A percentile compares a stretch with the other conserved stretches of the same genome.
phyloP scores from a whole-genome alignment of 2,888 invertebrate genomes.

The Scaptodrosophila latifasciaeformis region DNA sequence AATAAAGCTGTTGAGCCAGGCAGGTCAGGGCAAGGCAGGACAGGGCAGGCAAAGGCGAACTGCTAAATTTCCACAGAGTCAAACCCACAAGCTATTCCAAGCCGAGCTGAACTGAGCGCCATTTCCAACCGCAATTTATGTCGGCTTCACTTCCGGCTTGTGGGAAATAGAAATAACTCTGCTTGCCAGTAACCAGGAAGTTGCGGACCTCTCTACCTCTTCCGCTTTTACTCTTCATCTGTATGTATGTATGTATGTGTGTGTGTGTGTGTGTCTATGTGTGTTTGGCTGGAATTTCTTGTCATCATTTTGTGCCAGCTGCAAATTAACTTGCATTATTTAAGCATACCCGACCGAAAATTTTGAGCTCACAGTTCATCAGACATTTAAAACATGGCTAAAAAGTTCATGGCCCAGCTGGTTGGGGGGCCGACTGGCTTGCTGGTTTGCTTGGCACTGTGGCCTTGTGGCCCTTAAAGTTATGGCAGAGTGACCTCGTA shows the following conservation, averaged over 20 bases:
- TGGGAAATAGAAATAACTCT: slow-evolving; percentile 63
- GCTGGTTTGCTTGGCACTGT: slow-evolving; percentile 13
- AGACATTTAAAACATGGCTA: slow-evolving; percentile 51
- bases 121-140: slow-evolving; percentile 64
- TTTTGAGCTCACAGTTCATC: slow-evolving; percentile 51
- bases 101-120: slow-evolving; percentile 26
- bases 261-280: slow-evolving; percentile 8
- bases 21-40: too few relatives aligned
- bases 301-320: slow-evolving; percentile 59
- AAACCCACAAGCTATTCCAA: slow-evolving; percentile 10
- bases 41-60: too few relatives aligned
- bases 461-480: slow-evolving; percentile 39
- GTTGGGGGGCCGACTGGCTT: too few relatives aligned
- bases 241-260: slow-evolving; percentile 25
- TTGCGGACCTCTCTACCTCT: slow-evolving; percentile 8
- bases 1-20: slow-evolving; percentile 41
- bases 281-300: slow-evolving; percentile 44
- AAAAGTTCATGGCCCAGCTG: slow-evolving; percentile 27
- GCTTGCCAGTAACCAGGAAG: slow-evolving; percentile 27
- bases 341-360: slow-evolving; percentile 50
- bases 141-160: slow-evolving; percentile 66
- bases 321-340: slow-evolving; percentile 67
- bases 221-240: background rate
- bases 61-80: too few relatives aligned
- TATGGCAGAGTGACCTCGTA: slow-evolving; percentile 46